Evolutionary conservation across 2,797 vertebrate species (phyloP), one percentile per base, ranked within the genome.

Genomic region (Bradypodion ventrale): DNA sequence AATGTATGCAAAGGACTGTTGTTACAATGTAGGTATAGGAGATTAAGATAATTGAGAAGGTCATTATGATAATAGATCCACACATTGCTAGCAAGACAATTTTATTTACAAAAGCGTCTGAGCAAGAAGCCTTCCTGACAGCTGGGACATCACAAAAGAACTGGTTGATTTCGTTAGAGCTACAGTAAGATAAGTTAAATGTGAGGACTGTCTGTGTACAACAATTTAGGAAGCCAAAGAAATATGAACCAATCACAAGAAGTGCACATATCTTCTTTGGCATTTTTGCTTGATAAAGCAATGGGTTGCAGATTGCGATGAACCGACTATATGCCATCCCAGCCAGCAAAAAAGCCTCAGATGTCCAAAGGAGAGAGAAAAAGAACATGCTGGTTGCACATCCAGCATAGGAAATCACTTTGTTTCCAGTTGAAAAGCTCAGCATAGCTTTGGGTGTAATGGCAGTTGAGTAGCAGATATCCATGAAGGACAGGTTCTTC

Each of bases 141-240:
- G 88, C 82, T 4, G 86, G 89, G 7, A 90, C 89, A 49, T 93
- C 92, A 82, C 91, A 93, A 69, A 93, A 93, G 74, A 92, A 93
- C 32, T 91, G 91, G n/a, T 91, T 91, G 84, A 93, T 88, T 2
- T 87, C 19, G 1, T 79, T 60, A 7, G 79, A 69, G 13, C 83
- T 66, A 15, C 80, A 88, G 10, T 87, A 91, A 4, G 40, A 72
- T 1, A 93, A 56, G 19, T n/a, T 82, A 4, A 91, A 85, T 35
- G 88, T 87, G 35, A 85, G 81, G 21, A 80, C 89, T 1, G 90
- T 84, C 27, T 90, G 92, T 19, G 89, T 74, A 5, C 89, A 80
- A 0, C 89, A 81, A 4, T 87, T 85, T 83, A 90, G 78, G 25
- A 89, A 77, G 16, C 85, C 87, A 82, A 84, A 90, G 44, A 90